phyloP scores from a whole-genome alignment of 2,797 vertebrate species.

The Rhinatrema bivittatum region DNA sequence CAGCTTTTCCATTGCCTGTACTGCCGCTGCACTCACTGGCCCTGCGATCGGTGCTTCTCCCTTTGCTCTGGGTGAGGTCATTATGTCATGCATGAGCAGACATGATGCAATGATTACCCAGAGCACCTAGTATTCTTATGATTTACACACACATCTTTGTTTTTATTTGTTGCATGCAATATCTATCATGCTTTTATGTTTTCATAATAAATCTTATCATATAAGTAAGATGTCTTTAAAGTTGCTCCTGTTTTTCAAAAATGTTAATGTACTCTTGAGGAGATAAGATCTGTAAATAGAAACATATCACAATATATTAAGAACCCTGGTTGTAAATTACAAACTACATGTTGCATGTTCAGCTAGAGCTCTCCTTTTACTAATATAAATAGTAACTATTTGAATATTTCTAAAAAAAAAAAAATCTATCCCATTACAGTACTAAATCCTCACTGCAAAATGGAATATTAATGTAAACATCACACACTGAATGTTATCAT shows the following conservation, averaged over 20 bases:
- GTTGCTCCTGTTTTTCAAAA: constrained; percentile 4
- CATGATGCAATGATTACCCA: no score
- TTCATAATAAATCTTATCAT: background rate
- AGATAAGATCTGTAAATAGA: constrained; percentile 15
- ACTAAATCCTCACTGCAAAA: constrained; percentile 25
- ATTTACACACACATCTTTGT: no score
- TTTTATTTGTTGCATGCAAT: no score
- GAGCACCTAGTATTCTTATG: no score
- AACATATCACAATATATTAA: constrained; percentile 24
- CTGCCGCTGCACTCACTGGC: no score
- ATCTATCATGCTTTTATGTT: background rate
- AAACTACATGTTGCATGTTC: background rate
- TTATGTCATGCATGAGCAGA: no score
- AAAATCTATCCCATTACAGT: constrained; percentile 7
- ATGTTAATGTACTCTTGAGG: no score
- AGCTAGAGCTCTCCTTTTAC: constrained; percentile 4
- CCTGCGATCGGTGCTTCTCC: no score
- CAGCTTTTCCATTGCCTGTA: no score
- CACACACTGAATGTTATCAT: constrained; percentile 16
- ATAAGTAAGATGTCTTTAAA: background rate
- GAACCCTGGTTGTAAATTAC: constrained; percentile 33
- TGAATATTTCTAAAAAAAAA: constrained; percentile 19
- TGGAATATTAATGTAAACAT: constrained; percentile 34
- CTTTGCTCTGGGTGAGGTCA: background rate
- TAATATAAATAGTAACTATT: constrained; percentile 13